These are phyloP conservation scores for Labeo catla DNA, from an alignment of 2,113 vertebrate species.

Conservation along the genomic window DNA sequence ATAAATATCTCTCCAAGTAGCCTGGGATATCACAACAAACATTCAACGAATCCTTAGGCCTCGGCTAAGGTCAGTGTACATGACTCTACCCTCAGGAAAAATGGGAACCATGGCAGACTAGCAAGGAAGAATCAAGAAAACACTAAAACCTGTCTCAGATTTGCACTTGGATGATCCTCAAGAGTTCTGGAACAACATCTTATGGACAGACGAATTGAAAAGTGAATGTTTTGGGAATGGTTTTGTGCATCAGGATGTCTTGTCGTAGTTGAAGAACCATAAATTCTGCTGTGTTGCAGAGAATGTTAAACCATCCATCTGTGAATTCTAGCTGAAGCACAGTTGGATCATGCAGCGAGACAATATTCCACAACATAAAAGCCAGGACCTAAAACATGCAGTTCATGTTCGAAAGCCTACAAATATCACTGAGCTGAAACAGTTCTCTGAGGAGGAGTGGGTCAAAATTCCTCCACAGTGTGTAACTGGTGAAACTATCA, in stretches of 20 bases:
- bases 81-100: background rate
- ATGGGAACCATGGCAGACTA: background rate
- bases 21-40: background rate
- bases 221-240: background rate
- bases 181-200: background rate
- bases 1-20: background rate
- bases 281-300: background rate
- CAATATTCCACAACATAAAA: background rate
- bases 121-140: background rate
- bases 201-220: background rate
- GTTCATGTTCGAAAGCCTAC: background rate
- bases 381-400: background rate
- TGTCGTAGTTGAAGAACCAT: background rate
- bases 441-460: background rate
- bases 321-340: background rate
- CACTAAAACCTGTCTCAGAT: background rate
- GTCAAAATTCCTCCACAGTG: background rate
- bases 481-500: background rate
- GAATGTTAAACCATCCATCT: background rate
- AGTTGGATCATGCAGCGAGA: background rate
- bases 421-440: background rate
- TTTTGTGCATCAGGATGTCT: background rate
- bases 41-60: background rate
- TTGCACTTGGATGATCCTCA: background rate
- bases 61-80: background rate